Base-by-base conservation (phyloP, 2,888 invertebrate genomes). In the Aleiodes testaceus region DNA sequence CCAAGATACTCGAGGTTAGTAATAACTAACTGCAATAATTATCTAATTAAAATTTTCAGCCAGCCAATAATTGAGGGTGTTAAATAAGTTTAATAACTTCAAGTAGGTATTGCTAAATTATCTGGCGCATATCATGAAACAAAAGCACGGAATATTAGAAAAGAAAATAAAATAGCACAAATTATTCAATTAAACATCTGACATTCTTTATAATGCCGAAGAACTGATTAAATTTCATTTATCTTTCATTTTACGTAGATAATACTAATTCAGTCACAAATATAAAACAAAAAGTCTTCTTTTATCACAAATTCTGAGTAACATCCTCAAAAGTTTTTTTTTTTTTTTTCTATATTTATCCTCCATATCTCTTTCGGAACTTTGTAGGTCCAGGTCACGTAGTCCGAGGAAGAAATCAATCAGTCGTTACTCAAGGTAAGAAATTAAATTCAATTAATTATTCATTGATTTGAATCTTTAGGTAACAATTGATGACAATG, bases 401-500 rank as follows among this genome's bases (percentile, higher is more conserved):
- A 76, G 76, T 76, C 76, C 74, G 66, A 73, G 76, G 73, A 76
- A 68, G 72, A 84, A 78, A 75, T 82, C 82, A 50, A 59, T 82
- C 74, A 79, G 80, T 77, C 81, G 78, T 73, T 79, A 77, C 72
- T 80, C 81, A 71, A 75, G 75, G 75, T 75, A 74, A 75, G 75
- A 73, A 36, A 9, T 36, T 36, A 9, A 36, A 9, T 36, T 36
- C 16, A 7, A 42, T 36, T 42, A 59, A 59, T 36, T 36, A 59
- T 36, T 36, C 7, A 9, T 36, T 42, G 18, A 42, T 59, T 59
- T n/a, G 7, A 36, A 36, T 30, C 14, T 49, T 18, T 42, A 42
- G 59, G 59, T 36, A 59, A 18, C 42, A 7, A 42, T 53, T 59
- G 59, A 11, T 36, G 36, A 36, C 36, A 26, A 14, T 16, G 66